Conservation (phyloP, 2,113 vertebrate genomes). For the Lonchura striata region DNA sequence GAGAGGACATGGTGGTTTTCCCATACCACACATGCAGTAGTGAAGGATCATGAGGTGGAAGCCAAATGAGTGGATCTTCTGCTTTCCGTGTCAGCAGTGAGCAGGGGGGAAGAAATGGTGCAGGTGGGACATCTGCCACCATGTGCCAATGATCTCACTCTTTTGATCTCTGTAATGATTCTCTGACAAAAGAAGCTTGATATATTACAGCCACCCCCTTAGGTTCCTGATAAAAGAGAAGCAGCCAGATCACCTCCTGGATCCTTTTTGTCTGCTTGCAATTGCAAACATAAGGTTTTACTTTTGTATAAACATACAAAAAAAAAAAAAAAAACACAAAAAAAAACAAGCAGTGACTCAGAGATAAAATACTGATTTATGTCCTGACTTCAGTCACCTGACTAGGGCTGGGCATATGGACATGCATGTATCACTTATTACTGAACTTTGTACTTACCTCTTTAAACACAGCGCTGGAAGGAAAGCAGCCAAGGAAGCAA, state of each 20-base stretch:
- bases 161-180: background rate
- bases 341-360: background rate
- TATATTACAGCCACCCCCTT: background rate
- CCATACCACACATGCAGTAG: background rate
- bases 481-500: background rate
- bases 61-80: background rate
- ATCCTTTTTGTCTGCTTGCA: background rate
- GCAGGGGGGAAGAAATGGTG: background rate
- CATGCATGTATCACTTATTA: background rate
- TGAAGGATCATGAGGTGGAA: background rate
- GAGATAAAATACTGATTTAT: background rate
- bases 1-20: fast-evolving
- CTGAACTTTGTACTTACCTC: constrained; percentile 9
- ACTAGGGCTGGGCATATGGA: background rate
- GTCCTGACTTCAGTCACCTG: background rate
- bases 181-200: background rate
- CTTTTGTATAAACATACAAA: background rate
- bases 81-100: background rate
- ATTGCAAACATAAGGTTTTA: background rate
- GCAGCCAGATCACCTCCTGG: background rate
- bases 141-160: background rate
- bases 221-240: background rate
- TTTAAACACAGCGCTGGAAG: background rate
- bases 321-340: too few relatives aligned
- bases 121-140: background rate